phyloP scores from a whole-genome alignment of 2,888 invertebrate species.

The Amphipoea oculea region DNA sequence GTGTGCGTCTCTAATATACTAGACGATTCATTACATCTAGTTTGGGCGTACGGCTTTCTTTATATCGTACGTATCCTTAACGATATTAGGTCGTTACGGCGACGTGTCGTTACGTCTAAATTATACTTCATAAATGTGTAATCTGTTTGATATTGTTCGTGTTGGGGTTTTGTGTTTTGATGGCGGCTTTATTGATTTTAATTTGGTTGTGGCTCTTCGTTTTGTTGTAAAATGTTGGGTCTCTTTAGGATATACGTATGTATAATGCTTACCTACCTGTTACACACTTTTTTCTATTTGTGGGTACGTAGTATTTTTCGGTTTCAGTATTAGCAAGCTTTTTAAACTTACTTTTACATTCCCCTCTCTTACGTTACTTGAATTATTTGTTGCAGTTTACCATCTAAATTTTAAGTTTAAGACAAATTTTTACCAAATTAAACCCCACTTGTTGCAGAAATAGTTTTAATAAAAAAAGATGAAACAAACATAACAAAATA shows the following conservation, averaged over 20 bases:
- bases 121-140: slow-evolving; percentile 68
- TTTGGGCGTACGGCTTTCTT: slow-evolving; percentile 72
- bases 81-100: slow-evolving; percentile 69
- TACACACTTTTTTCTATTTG: slow-evolving; percentile 4
- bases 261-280: slow-evolving; percentile 1
- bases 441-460: slow-evolving; percentile 50
- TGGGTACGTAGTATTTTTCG: neutral
- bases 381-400: neutral
- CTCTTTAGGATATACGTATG: neutral
- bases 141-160: slow-evolving; percentile 70
- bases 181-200: slow-evolving; percentile 61
- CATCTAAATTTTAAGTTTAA: neutral
- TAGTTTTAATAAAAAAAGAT: slow-evolving; percentile 35
- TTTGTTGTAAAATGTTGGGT: slow-evolving; percentile 49
- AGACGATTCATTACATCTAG: slow-evolving; percentile 79
- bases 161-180: slow-evolving; percentile 58
- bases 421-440: neutral
- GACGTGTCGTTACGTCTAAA: slow-evolving; percentile 67
- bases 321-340: too few species aligned
- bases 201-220: slow-evolving; percentile 36
- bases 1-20: slow-evolving; percentile 70
- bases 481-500: neutral
- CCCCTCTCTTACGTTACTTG: neutral
- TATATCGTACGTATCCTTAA: slow-evolving; percentile 68
- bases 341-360: neutral